phyloP scores from a whole-genome alignment of 2,888 invertebrate species.

The Drosophila barbarae region DNA sequence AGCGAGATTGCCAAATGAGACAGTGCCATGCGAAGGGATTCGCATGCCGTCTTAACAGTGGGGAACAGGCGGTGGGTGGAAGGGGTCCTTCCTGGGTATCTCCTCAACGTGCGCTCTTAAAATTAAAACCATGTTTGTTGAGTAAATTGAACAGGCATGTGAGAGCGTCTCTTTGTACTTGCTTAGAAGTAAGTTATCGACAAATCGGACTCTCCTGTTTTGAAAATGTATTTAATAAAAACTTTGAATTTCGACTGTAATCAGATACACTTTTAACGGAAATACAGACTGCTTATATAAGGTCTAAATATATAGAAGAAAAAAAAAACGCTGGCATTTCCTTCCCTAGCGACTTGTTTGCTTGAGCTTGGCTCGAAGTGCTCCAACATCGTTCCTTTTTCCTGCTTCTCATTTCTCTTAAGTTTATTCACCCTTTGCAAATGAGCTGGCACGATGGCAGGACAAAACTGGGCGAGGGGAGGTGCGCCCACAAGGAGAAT shows the following conservation, averaged over 20 bases:
- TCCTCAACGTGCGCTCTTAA: slow-evolving; percentile 64
- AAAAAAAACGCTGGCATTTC: slow-evolving; percentile 19
- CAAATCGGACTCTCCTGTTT: neutral
- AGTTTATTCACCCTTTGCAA: slow-evolving; percentile 76
- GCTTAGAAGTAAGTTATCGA: slow-evolving; percentile 1
- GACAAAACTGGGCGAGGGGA: neutral
- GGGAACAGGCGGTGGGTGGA: slow-evolving; percentile 1
- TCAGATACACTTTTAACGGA: slow-evolving; percentile 2
- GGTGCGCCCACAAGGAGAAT: slow-evolving; percentile 28
- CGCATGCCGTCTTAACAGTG: slow-evolving; percentile 2
- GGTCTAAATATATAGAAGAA: neutral
- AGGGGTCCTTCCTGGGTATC: slow-evolving; percentile 31
- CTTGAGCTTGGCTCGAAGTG: slow-evolving; percentile 3
- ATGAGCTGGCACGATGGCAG: slow-evolving; percentile 54
- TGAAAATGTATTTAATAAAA: neutral
- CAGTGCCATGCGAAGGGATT: slow-evolving; percentile 54
- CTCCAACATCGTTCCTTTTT: slow-evolving; percentile 29
- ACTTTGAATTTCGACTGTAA: neutral
- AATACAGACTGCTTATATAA: slow-evolving; percentile 40
- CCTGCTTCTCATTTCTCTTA: slow-evolving; percentile 56
- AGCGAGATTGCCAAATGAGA: slow-evolving; percentile 53
- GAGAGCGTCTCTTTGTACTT: slow-evolving; percentile 22
- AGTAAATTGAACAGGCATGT: slow-evolving; percentile 71
- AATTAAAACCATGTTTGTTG: slow-evolving; percentile 74
- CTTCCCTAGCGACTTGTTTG: slow-evolving; percentile 27